These are phyloP conservation scores for Dendroctonus valens DNA, from an alignment of 1,140 invertebrate species.

Conservation along the genomic window DNA sequence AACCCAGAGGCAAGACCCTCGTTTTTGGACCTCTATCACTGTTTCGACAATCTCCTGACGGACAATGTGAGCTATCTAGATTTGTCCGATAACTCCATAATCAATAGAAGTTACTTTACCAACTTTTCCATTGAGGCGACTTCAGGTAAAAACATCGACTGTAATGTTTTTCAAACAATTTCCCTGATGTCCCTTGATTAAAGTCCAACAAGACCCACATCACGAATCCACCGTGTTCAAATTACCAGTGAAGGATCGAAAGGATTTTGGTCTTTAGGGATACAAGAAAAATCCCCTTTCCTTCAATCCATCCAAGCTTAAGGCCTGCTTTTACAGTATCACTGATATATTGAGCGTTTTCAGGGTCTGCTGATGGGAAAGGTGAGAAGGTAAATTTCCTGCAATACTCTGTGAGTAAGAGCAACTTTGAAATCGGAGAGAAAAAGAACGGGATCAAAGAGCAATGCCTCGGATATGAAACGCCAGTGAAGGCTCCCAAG, in stretches of 20 bases:
- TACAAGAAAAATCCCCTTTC: no score
- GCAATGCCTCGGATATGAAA: constrained; percentile 51
- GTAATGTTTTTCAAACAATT: background rate
- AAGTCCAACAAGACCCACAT: constrained; percentile 10
- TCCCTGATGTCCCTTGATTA: constrained; percentile 23
- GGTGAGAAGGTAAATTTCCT: constrained; percentile 6
- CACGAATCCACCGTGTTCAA: background rate
- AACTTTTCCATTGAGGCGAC: constrained; percentile 49
- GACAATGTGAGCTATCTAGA: constrained; percentile 73
- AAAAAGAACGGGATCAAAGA: background rate
- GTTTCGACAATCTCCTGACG: constrained; percentile 67
- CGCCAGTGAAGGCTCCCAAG: constrained; percentile 51
- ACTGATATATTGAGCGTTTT: background rate
- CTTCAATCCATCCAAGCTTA: no score
- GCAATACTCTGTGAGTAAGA: background rate
- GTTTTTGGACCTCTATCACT: constrained; percentile 66
- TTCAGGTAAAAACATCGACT: background rate
- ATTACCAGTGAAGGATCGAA: background rate
- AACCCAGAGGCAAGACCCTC: constrained; percentile 71
- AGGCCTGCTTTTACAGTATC: no score
- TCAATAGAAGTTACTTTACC: constrained; percentile 61
- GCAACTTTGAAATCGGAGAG: background rate
- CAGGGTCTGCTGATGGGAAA: background rate
- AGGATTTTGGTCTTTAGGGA: no score
- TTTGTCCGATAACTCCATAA: constrained; percentile 59